Conservation (phyloP, 1,140 invertebrate species). For the Orchesella cincta region DNA sequence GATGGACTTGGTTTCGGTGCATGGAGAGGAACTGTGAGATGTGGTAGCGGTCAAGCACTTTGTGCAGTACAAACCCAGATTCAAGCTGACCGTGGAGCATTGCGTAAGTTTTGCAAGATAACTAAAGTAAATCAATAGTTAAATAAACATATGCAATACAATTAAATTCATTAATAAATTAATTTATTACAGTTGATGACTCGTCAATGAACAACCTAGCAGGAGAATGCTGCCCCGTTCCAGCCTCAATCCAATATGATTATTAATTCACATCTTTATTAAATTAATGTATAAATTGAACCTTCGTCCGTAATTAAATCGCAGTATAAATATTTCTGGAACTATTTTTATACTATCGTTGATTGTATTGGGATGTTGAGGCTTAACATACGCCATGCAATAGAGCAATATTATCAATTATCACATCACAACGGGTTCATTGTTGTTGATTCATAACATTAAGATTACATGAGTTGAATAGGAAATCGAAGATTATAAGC, state of each 20-base stretch:
- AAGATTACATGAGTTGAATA: no score
- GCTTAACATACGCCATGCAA: no score
- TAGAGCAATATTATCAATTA: neutral
- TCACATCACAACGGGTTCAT: neutral
- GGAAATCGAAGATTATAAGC: no score
- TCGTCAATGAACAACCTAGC: conserved; percentile 33
- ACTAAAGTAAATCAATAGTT: neutral
- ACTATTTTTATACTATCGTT: neutral
- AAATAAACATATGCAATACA: neutral
- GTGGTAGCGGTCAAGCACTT: neutral
- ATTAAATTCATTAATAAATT: conserved; percentile 12
- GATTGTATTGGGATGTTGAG: neutral
- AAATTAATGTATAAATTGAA: neutral
- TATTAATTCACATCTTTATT: neutral
- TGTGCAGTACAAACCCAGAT: conserved; percentile 37
- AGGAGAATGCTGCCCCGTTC: conserved; percentile 30
- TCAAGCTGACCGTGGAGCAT: neutral
- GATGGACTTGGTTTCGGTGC: conserved; percentile 33
- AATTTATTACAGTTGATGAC: conserved; percentile 30
- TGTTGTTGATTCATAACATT: no score
- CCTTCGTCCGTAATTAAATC: neutral
- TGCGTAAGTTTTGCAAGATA: conserved; percentile 30
- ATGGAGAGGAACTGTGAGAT: conserved; percentile 16
- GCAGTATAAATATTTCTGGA: neutral
- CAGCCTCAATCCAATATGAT: neutral